These are phyloP conservation scores for Ceyx margarethae DNA, from an alignment of 2,113 vertebrate genomes.

Conservation along the genomic window DNA sequence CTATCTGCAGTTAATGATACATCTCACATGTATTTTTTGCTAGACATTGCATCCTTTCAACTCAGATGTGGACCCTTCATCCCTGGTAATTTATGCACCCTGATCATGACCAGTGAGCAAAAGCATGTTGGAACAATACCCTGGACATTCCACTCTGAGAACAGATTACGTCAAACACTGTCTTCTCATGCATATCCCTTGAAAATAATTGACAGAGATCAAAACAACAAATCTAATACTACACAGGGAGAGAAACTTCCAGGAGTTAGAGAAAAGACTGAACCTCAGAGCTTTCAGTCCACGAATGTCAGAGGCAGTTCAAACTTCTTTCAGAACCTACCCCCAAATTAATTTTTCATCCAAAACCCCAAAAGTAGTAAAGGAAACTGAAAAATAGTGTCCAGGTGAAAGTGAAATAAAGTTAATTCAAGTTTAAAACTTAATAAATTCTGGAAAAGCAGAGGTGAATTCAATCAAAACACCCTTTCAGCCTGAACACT, in stretches of 20 bases:
- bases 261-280: neutral
- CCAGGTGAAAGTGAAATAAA: neutral
- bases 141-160: constrained; percentile 3
- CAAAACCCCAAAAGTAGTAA: neutral
- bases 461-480: neutral
- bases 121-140: neutral
- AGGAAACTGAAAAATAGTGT: neutral
- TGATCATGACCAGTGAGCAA: neutral
- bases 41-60: neutral
- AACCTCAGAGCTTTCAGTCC: neutral
- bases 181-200: neutral
- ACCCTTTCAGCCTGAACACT: neutral
- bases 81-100: neutral
- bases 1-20: neutral
- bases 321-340: neutral
- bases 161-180: neutral
- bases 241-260: neutral
- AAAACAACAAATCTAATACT: constrained; percentile 33
- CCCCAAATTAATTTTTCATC: neutral
- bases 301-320: neutral
- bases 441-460: neutral
- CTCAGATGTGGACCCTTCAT: neutral
- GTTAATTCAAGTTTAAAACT: neutral
- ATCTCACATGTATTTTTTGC: neutral
- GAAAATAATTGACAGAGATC: constrained; percentile 23